Evolutionary conservation across 2,797 vertebrate species (phyloP).

Genomic region (Rhynchotus rufescens): DNA sequence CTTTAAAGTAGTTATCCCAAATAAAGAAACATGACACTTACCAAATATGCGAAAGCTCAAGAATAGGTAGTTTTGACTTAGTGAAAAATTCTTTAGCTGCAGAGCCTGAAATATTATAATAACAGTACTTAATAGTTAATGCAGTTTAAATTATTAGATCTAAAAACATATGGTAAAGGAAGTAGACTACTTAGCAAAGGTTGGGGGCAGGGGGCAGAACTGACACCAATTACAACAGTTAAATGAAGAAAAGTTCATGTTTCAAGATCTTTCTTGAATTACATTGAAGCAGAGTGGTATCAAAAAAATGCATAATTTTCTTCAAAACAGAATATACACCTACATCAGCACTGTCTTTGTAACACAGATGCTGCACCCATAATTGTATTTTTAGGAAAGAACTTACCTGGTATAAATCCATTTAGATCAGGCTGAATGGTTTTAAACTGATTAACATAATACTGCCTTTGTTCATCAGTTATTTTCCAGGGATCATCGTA

Average conservation of each 20-base stretch:
- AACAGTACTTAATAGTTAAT: slow-evolving; percentile 62
- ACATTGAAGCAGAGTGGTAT: background rate
- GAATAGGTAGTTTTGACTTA: slow-evolving; percentile 98
- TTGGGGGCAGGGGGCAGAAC: background rate
- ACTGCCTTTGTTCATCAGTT: slow-evolving; percentile 99
- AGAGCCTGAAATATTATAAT: slow-evolving; percentile 89
- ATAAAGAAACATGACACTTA: slow-evolving; percentile 80
- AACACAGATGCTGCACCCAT: slow-evolving; percentile 35
- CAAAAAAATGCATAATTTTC: slow-evolving; percentile 9
- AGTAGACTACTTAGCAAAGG: background rate
- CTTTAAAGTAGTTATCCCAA: slow-evolving; percentile 3
- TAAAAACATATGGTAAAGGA: background rate
- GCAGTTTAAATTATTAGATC: background rate
- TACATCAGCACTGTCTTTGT: slow-evolving; percentile 1
- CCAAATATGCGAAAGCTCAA: slow-evolving; percentile 99
- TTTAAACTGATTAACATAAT: slow-evolving; percentile 99
- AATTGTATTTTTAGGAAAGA: slow-evolving; percentile 63
- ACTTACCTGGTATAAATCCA: slow-evolving; percentile 97
- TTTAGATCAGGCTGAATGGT: slow-evolving; percentile 98
- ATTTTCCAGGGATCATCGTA: slow-evolving; percentile 99
- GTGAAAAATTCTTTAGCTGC: slow-evolving; percentile 99
- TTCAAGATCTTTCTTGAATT: slow-evolving; percentile 14
- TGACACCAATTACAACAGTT: background rate
- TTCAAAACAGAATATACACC: slow-evolving; percentile 34
- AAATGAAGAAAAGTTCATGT: background rate